Evolutionary conservation across 2,888 invertebrate species (phyloP).

Genomic region (Chydorus sphaericus): DNA sequence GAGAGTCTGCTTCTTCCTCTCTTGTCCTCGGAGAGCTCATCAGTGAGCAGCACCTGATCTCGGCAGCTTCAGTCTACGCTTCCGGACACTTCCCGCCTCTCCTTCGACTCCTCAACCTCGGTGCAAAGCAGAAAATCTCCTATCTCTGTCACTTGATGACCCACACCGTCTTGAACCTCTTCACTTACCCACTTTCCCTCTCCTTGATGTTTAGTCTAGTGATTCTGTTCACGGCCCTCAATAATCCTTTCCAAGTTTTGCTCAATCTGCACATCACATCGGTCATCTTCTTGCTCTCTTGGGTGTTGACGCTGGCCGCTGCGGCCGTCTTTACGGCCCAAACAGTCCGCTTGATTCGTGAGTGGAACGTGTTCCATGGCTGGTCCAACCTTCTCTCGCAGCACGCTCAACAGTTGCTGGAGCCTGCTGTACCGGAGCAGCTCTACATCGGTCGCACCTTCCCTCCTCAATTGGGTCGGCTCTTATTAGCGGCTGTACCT

Average conservation of each 20-base stretch:
- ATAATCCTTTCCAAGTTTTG: neutral
- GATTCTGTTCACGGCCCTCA: neutral
- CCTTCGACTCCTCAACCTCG: conserved; percentile 48
- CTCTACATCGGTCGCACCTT: neutral
- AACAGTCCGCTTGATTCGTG: neutral
- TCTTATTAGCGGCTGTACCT: conserved; percentile 4
- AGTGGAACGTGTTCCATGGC: conserved; percentile 9
- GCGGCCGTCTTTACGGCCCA: neutral
- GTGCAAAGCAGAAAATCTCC: neutral
- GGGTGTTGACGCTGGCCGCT: neutral
- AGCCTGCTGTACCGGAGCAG: conserved; percentile 2
- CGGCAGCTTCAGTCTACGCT: conserved; percentile 66
- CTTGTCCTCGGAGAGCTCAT: conserved; percentile 16
- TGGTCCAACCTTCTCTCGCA: conserved; percentile 9
- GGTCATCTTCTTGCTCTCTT: neutral
- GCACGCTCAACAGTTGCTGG: conserved; percentile 6
- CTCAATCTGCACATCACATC: neutral
- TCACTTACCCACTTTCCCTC: neutral
- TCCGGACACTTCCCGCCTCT: conserved; percentile 62
- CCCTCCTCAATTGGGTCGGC: neutral
- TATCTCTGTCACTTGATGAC: neutral
- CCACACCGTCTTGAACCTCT: neutral
- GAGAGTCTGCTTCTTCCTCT: neutral
- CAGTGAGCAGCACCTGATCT: conserved; percentile 44
- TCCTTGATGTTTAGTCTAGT: neutral